Conservation (phyloP, 2,888 invertebrate genomes). For the Drosophila monieri region DNA sequence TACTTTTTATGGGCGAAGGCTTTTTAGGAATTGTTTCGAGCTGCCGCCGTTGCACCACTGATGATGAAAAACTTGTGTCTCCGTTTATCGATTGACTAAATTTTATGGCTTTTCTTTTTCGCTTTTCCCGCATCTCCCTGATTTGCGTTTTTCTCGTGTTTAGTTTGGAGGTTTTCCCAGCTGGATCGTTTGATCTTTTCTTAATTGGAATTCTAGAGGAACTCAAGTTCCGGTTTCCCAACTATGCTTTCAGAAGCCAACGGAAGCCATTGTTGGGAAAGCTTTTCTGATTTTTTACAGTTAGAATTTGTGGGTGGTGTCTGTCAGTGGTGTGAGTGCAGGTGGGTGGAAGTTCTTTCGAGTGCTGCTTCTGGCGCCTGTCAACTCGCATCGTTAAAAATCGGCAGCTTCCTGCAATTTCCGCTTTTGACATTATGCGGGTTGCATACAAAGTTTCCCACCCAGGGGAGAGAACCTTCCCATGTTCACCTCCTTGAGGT, state of each 20-base stretch:
- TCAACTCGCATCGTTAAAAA: conserved; percentile 64
- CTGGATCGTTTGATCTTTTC: conserved; percentile 41
- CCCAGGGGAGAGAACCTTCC: background rate
- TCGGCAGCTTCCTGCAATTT: conserved; percentile 57
- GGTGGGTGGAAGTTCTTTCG: conserved; percentile 40
- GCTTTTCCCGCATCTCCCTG: background rate
- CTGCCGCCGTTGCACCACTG: conserved; percentile 32
- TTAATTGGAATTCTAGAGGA: conserved; percentile 34
- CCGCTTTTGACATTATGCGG: conserved; percentile 49
- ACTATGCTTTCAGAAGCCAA: conserved; percentile 39
- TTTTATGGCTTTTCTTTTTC: conserved; percentile 49
- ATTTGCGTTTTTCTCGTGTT: conserved; percentile 14
- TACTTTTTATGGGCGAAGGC: conserved; percentile 45
- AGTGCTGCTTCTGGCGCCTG: conserved; percentile 65
- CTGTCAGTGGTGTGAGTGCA: background rate
- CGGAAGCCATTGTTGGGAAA: conserved; percentile 53
- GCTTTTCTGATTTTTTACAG: conserved; percentile 8
- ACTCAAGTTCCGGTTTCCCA: conserved; percentile 63
- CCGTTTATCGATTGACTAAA: conserved; percentile 59
- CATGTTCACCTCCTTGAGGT: conserved; percentile 31
- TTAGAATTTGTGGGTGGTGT: background rate
- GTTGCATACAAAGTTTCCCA: conserved; percentile 37
- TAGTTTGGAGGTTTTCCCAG: conserved; percentile 14
- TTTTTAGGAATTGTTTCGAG: conserved; percentile 42
- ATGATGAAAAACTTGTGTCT: conserved; percentile 52